phyloP scores from a whole-genome alignment of 2,888 invertebrate species.

The Latrodectus elegans region DNA sequence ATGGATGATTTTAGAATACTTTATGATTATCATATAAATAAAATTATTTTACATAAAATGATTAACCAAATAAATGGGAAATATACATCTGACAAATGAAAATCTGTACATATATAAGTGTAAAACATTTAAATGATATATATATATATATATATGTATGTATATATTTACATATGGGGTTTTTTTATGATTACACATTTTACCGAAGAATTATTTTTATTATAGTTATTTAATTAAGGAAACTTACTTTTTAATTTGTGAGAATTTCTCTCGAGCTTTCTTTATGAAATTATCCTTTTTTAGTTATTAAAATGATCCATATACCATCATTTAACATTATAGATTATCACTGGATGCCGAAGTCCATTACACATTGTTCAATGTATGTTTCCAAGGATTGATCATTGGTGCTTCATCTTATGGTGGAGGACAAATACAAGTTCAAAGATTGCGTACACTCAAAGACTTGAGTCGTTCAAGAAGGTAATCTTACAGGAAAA shows the following conservation, averaged over 20 bases:
- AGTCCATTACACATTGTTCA: slow-evolving; percentile 89
- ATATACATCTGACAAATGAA: no score
- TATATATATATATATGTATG: not conserved
- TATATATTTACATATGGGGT: not conserved
- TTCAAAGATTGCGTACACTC: slow-evolving; percentile 77
- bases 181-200: not conserved
- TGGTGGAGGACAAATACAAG: slow-evolving; percentile 89
- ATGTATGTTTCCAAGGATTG: slow-evolving; percentile 86
- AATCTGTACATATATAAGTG: no score
- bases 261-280: not conserved
- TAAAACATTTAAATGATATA: not conserved
- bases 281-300: not conserved
- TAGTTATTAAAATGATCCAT: not conserved
- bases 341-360: slow-evolving; percentile 87
- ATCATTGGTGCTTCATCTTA: slow-evolving; percentile 85
- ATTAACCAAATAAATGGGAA: no score
- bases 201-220: no score
- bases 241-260: not conserved
- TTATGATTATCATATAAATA: no score
- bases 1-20: no score
- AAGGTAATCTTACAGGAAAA: slow-evolving; percentile 15
- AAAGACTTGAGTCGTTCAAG: slow-evolving; percentile 69
- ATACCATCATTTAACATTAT: slow-evolving; percentile 71
- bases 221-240: not conserved
- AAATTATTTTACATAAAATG: no score